phyloP scores from a whole-genome alignment of 2,113 vertebrate genomes.

The Galeopterus variegatus region DNA sequence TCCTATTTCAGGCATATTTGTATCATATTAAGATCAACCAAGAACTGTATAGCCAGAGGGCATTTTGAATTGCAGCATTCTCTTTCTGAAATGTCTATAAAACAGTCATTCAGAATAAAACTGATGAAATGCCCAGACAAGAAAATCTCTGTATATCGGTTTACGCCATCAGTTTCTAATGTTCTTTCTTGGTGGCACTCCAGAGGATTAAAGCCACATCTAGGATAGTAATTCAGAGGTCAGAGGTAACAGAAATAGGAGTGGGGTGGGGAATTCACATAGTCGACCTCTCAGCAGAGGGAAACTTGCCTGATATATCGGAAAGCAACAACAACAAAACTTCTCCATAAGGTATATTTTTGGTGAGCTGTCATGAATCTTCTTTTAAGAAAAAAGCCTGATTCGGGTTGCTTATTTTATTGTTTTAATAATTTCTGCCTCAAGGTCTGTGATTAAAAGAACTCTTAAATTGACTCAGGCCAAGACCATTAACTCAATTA shows the following conservation, averaged over 20 bases:
- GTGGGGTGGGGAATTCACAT: background rate
- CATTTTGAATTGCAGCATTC: background rate
- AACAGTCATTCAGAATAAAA: background rate
- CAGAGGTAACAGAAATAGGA: background rate
- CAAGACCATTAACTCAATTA: background rate
- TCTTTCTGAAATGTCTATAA: background rate
- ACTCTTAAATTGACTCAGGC: background rate
- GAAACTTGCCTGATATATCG: background rate
- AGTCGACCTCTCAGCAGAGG: background rate
- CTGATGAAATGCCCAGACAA: background rate
- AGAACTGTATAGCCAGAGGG: background rate
- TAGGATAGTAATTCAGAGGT: background rate
- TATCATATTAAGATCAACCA: background rate
- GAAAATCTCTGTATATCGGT: background rate
- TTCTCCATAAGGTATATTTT: slow-evolving; percentile 2
- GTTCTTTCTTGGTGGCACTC: background rate
- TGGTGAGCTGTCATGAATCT: background rate
- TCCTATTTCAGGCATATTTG: background rate
- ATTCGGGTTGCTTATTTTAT: background rate
- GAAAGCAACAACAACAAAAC: background rate
- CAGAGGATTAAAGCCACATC: background rate
- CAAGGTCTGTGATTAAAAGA: background rate
- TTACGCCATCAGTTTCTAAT: background rate
- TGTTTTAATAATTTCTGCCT: background rate
- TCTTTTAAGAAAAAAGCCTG: background rate